Percentiles rank a stretch among this genome's conserved stretches.
These are phyloP conservation scores for Redunca redunca DNA, from an alignment of 2,113 vertebrate species.

Conservation along the genomic window DNA sequence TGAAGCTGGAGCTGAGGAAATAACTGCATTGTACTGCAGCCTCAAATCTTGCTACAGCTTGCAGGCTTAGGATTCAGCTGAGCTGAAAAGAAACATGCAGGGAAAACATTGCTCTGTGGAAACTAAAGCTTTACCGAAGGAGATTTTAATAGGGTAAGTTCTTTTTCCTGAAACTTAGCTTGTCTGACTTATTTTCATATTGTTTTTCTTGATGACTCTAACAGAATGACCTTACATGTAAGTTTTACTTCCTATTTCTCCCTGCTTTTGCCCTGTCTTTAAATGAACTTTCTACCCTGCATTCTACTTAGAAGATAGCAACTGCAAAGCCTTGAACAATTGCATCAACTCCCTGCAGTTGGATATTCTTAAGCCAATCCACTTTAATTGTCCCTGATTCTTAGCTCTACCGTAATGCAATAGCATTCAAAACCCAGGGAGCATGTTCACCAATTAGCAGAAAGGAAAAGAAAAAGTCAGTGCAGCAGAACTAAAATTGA, in stretches of 20 bases:
- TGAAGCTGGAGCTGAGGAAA: constrained; percentile 73
- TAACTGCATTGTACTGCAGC: constrained; percentile 84
- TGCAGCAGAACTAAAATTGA: constrained; percentile 54
- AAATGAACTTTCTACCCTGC: constrained; percentile 21
- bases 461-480: constrained; percentile 44
- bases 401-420: not conserved
- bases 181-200: constrained; percentile 21
- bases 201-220: constrained; percentile 33
- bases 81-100: constrained; percentile 63
- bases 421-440: not conserved
- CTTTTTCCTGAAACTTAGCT: not conserved
- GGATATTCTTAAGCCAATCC: constrained; percentile 23
- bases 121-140: constrained; percentile 54
- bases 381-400: not conserved
- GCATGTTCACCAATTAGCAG: constrained; percentile 40
- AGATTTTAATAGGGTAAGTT: constrained; percentile 59
- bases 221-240: not conserved
- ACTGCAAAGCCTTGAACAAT: constrained; percentile 1
- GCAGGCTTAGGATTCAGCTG: constrained; percentile 62
- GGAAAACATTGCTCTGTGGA: not conserved
- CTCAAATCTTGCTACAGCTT: constrained; percentile 67
- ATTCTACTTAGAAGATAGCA: constrained; percentile 49
- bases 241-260: constrained; percentile 48
- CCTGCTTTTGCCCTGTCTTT: not conserved
- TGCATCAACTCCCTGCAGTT: constrained; percentile 13